These are phyloP conservation scores for Nannoperca australis DNA, from an alignment of 2,797 vertebrate species.

Conservation along the genomic window DNA sequence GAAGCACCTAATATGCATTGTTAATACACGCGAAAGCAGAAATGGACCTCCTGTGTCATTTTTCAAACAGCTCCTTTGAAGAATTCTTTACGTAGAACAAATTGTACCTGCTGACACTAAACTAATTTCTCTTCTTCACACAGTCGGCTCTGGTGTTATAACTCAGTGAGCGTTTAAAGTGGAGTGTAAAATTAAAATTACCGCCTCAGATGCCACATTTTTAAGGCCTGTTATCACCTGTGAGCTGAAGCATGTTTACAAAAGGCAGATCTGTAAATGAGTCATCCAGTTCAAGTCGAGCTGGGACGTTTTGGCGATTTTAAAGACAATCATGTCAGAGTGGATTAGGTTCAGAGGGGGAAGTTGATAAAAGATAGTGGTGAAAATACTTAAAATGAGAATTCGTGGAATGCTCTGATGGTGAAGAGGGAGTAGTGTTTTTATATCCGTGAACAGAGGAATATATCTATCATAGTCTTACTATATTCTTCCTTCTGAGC, in stretches of 20 bases:
- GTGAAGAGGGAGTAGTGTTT: constrained; percentile 55
- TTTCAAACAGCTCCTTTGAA: constrained; percentile 46
- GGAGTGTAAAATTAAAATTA: constrained; percentile 37
- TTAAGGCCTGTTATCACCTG: constrained; percentile 56
- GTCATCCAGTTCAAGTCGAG: constrained; percentile 26
- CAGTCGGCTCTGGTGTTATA: neutral
- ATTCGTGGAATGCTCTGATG: constrained; percentile 44
- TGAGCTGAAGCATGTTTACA: constrained; percentile 55
- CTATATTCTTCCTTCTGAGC: constrained; percentile 30
- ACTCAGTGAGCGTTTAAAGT: constrained; percentile 30
- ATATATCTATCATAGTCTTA: constrained; percentile 44
- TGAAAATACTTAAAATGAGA: constrained; percentile 51
- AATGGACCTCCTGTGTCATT: constrained; percentile 54
- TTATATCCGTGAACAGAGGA: constrained; percentile 30
- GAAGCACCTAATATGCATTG: constrained; percentile 61
- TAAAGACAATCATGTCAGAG: constrained; percentile 40
- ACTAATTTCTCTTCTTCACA: constrained; percentile 37
- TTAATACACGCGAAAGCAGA: constrained; percentile 28
- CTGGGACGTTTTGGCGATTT: constrained; percentile 50
- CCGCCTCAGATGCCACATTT: constrained; percentile 35
- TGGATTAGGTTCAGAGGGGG: constrained; percentile 40
- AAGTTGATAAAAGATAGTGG: constrained; percentile 46
- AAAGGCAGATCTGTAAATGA: constrained; percentile 54
- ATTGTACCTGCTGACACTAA: constrained; percentile 53
- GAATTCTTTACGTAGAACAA: constrained; percentile 43